These are phyloP conservation scores for Ashinkailepas kermadecensis DNA, from an alignment of 2,888 invertebrate genomes.

Conservation along the genomic window DNA sequence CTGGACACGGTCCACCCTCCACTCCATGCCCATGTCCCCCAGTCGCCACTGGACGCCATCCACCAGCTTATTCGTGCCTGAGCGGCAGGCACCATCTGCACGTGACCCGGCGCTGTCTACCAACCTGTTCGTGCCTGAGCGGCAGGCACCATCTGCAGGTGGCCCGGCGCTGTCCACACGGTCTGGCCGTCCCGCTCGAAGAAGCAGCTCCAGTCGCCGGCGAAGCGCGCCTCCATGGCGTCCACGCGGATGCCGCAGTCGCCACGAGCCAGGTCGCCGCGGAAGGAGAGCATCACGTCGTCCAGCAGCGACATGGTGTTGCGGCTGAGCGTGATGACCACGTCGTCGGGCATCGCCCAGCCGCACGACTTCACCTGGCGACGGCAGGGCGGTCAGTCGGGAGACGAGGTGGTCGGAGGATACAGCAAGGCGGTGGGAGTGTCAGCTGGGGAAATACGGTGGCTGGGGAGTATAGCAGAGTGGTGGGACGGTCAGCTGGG, in stretches of 20 bases:
- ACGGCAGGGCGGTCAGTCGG: background rate
- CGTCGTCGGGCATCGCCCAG: slow-evolving; percentile 3
- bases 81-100: background rate
- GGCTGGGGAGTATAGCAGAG: no score
- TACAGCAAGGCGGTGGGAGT: background rate
- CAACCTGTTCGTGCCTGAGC: background rate
- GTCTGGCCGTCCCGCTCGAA: background rate
- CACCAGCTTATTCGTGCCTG: background rate
- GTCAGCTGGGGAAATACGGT: no score
- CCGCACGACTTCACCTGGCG: background rate
- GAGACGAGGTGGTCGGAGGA: background rate
- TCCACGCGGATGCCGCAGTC: background rate
- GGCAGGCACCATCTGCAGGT: background rate
- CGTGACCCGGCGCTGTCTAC: no score
- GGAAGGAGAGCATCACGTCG: slow-evolving; percentile 5
- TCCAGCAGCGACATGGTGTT: slow-evolving; percentile 7
- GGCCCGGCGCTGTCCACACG: background rate
- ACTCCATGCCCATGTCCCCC: no score
- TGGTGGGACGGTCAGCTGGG: no score
- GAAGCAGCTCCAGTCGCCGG: slow-evolving; percentile 15
- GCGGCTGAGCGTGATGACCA: background rate
- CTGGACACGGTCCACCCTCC: no score
- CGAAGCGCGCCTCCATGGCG: slow-evolving; percentile 1
- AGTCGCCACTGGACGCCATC: no score
- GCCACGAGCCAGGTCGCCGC: background rate